Evolutionary conservation across 2,113 vertebrate species (phyloP).

Genomic region (Eurystomus gularis): DNA sequence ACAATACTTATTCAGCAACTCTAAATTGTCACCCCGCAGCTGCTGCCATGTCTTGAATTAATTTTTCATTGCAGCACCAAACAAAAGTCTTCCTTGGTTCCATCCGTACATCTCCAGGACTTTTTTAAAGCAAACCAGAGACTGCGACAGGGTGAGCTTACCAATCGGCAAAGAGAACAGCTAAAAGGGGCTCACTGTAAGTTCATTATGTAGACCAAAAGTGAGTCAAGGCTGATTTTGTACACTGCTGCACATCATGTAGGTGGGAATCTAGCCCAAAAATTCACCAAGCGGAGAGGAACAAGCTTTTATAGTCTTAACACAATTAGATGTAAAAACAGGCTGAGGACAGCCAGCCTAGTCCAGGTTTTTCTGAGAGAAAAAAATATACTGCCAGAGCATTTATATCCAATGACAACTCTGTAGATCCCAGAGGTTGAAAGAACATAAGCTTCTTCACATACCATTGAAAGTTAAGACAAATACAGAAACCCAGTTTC

Average conservation of each 20-base stretch:
- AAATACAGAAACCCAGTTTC: background rate
- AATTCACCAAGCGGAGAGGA: background rate
- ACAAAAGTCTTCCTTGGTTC: slow-evolving; percentile 1
- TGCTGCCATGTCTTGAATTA: slow-evolving; percentile 54
- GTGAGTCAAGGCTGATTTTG: background rate
- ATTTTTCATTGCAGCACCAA: slow-evolving; percentile 8
- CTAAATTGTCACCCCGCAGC: slow-evolving; percentile 35
- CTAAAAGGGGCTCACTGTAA: background rate
- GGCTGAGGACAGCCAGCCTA: background rate
- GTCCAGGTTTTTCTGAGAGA: background rate
- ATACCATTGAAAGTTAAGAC: background rate
- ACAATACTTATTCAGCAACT: slow-evolving; percentile 56
- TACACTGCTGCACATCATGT: background rate
- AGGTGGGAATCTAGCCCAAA: background rate
- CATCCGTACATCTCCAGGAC: background rate
- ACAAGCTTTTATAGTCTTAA: background rate
- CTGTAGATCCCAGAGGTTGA: background rate
- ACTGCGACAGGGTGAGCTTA: background rate
- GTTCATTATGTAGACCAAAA: background rate
- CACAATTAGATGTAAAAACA: background rate
- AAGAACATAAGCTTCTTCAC: background rate
- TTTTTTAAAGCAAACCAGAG: background rate
- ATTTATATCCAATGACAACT: background rate
- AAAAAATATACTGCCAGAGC: background rate
- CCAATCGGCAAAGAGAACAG: background rate